A percentile compares a stretch with the other conserved stretches of the same genome.
Conservation (phyloP, 2,888 invertebrate species). For the Hetaerina titia region DNA sequence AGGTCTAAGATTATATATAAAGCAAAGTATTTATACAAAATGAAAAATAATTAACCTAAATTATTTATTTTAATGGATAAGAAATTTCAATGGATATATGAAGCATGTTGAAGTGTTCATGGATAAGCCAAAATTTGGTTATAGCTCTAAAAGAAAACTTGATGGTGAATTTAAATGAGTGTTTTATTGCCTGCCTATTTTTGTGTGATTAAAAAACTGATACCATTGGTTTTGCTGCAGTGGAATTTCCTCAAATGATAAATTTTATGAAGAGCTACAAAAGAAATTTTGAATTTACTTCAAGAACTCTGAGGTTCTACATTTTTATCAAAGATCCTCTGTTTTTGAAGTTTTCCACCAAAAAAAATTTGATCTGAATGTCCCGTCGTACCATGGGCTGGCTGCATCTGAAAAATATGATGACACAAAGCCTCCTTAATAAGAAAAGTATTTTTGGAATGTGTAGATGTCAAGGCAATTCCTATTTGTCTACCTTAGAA, state of each 20-base stretch:
- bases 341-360: slow-evolving; percentile 35
- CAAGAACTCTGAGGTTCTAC: not conserved
- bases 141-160: slow-evolving; percentile 37
- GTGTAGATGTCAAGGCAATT: slow-evolving; percentile 50
- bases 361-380: not conserved
- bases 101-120: slow-evolving; percentile 13
- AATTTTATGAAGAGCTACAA: not conserved
- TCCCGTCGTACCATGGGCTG: slow-evolving; percentile 46
- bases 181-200: slow-evolving; percentile 31
- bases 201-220: slow-evolving; percentile 1
- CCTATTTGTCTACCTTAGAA: slow-evolving; percentile 52
- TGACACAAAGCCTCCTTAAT: slow-evolving; percentile 45
- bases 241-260: slow-evolving; percentile 11
- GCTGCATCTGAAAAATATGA: slow-evolving; percentile 41
- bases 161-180: slow-evolving; percentile 27
- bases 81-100: slow-evolving; percentile 36
- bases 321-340: slow-evolving; percentile 31
- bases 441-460: slow-evolving; percentile 62
- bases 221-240: not conserved
- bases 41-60: slow-evolving; percentile 43
- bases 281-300: not conserved
- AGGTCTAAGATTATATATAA: slow-evolving; percentile 61
- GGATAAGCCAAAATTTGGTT: slow-evolving; percentile 16
- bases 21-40: slow-evolving; percentile 62
- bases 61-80: slow-evolving; percentile 66